These are phyloP conservation scores for Pseudoatta argentina DNA, from an alignment of 1,140 invertebrate species.

Conservation along the genomic window DNA sequence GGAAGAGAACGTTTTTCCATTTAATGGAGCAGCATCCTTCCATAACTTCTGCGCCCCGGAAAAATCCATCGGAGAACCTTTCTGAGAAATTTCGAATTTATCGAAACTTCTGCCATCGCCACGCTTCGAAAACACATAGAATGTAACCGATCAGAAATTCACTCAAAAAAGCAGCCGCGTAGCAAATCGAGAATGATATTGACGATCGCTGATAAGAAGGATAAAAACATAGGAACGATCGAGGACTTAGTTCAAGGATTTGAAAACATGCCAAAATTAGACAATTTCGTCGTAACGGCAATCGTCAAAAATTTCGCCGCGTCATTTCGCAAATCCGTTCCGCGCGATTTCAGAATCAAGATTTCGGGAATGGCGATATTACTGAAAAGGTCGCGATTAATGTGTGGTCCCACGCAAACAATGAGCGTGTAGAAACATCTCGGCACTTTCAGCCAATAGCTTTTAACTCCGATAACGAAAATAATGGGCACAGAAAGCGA, in stretches of 20 bases:
- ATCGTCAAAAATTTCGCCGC: conserved; percentile 24
- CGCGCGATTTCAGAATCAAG: conserved; percentile 19
- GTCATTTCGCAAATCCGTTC: conserved; percentile 29
- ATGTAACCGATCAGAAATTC: conserved; percentile 48
- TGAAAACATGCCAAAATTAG: conserved; percentile 43
- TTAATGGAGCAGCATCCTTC: conserved; percentile 62
- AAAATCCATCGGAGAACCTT: conserved; percentile 51
- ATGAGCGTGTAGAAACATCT: neutral
- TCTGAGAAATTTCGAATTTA: conserved; percentile 55
- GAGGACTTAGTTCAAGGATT: neutral
- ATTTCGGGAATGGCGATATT: neutral
- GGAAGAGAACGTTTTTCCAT: conserved; percentile 65
- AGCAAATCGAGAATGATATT: conserved; percentile 43
- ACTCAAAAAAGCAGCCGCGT: conserved; percentile 8
- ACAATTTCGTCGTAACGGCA: conserved; percentile 6
- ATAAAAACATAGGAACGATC: conserved; percentile 11
- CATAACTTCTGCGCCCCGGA: conserved; percentile 49
- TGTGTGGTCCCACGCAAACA: neutral
- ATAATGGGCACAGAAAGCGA: neutral
- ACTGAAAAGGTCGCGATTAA: conserved; percentile 11
- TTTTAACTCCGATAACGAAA: neutral
- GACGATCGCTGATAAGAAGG: neutral
- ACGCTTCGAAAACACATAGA: conserved; percentile 26
- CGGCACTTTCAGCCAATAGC: neutral
- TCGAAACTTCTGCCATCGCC: conserved; percentile 47